Percentiles rank a stretch among this genome's conserved stretches.
Conservation (phyloP, 2,888 invertebrate genomes). For the Ditula angustiorana region DNA sequence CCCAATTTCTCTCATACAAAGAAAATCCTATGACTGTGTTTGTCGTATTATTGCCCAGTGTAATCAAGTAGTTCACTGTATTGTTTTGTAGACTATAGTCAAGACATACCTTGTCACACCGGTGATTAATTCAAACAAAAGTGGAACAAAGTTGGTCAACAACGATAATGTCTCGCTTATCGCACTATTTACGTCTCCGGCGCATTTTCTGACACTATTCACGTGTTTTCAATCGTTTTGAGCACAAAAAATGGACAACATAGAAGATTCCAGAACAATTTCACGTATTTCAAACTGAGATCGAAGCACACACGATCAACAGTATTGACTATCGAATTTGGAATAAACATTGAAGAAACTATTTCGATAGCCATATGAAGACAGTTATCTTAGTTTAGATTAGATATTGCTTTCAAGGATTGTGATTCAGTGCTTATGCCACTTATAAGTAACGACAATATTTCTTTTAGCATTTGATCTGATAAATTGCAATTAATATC, state of each 20-base stretch:
- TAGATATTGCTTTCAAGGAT: conserved; percentile 79
- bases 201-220: conserved; percentile 66
- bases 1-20: not conserved
- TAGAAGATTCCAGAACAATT: conserved; percentile 33
- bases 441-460: conserved; percentile 18
- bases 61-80: not conserved
- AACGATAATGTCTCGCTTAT: conserved; percentile 67
- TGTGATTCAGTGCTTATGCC: conserved; percentile 53
- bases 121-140: conserved; percentile 62
- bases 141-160: conserved; percentile 72
- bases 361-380: conserved; percentile 64
- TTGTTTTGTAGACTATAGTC: conserved; percentile 34
- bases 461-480: not conserved
- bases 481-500: conserved; percentile 9
- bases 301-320: conserved; percentile 15
- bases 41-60: not conserved
- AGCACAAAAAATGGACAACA: conserved; percentile 29
- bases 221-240: conserved; percentile 37
- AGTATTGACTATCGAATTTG: not conserved
- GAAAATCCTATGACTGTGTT: not conserved
- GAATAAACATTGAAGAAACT: conserved; percentile 63
- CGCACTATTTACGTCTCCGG: conserved; percentile 76
- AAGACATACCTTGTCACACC: conserved; percentile 62
- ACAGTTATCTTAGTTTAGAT: conserved; percentile 71
- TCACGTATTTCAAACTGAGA: conserved; percentile 6